Evolutionary conservation across 1,140 invertebrate species (phyloP), one percentile per base, ranked within the genome.

Genomic region (Drosophila bipectinata): DNA sequence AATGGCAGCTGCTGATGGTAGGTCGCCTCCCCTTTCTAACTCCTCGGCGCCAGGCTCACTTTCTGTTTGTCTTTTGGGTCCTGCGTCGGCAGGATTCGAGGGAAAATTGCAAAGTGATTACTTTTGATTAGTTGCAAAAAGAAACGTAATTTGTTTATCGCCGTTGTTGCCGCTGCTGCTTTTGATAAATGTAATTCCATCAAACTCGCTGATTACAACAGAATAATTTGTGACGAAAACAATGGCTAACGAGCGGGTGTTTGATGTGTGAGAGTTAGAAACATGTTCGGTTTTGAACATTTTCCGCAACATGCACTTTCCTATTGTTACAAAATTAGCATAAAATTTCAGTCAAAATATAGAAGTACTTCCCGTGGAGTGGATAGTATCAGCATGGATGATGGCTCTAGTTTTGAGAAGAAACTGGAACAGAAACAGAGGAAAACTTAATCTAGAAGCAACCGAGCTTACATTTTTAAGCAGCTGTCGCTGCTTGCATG

Each of bases 81-180:
- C 26, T 28, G 26, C 26, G 26, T 55, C 61, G 58, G 60, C 39
- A 44, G 59, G 71, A 61, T 26, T 41, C 58, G 49, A 77, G 41
- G 12, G 34, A 57, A 84, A 84, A 84, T 84, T 84, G 83, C 83
- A 88, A 79, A 88, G 84, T 88, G 83, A 88, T 88, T 88, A 88
- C 83, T 88, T 88, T 88, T 88, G 83, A 88, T 88, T 88, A 89
- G 83, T 88, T 88, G 83, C 68, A 83, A 88, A 87, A 88, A 88
- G 83, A 83, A 87, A 71, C 79, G 83, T 79, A 89, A 88, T 89
- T 89, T 89, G 84, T 89, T 88, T 89, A 87, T 83, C 72, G 75
- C 59, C 49, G 51, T 67, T 54, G 34, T 45, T 64, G 37, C 21
- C 45, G 18, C 28, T 67, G 53, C 14, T 73, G 41, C 74, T 69